A percentile compares a stretch with the other conserved stretches of the same genome.
phyloP scores from a whole-genome alignment of 1,140 invertebrate genomes.

The Colletes latitarsis region DNA sequence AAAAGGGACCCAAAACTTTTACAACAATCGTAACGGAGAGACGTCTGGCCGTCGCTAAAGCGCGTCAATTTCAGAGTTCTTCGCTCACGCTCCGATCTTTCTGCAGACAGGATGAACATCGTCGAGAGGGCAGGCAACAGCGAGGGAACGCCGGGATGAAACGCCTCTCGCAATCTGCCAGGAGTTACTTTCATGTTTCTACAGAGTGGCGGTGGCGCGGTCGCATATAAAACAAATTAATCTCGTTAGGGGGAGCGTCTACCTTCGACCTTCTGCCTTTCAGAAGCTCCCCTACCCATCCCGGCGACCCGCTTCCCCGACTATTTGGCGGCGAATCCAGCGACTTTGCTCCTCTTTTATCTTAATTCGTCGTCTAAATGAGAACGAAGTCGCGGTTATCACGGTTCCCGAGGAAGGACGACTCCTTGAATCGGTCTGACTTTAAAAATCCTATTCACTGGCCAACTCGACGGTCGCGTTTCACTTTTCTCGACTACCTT shows the following conservation, averaged over 20 bases:
- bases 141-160: slow-evolving; percentile 57
- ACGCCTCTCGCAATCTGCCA: slow-evolving; percentile 73
- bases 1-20: slow-evolving; percentile 4
- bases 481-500: slow-evolving; percentile 50
- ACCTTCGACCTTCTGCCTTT: slow-evolving; percentile 68
- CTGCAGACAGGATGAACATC: slow-evolving; percentile 43
- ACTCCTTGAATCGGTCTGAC: slow-evolving; percentile 56
- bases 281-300: slow-evolving; percentile 49
- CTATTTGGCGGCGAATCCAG: slow-evolving; percentile 57
- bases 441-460: slow-evolving; percentile 57
- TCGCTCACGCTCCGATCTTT: slow-evolving; percentile 4
- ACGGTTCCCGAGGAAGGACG: slow-evolving; percentile 47
- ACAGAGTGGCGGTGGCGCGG: slow-evolving; percentile 70
- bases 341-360: slow-evolving; percentile 69
- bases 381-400: slow-evolving; percentile 66
- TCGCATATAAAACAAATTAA: slow-evolving; percentile 79
- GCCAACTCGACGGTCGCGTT: slow-evolving; percentile 44
- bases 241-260: slow-evolving; percentile 75
- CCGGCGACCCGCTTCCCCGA: slow-evolving; percentile 24
- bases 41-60: neutral
- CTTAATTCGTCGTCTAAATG: slow-evolving; percentile 70
- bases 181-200: slow-evolving; percentile 73
- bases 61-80: slow-evolving; percentile 22
- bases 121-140: slow-evolving; percentile 50
- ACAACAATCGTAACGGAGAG: slow-evolving; percentile 5